These are phyloP conservation scores for Colistium nudipinnis DNA, from an alignment of 2,113 vertebrate genomes.

Conservation along the genomic window DNA sequence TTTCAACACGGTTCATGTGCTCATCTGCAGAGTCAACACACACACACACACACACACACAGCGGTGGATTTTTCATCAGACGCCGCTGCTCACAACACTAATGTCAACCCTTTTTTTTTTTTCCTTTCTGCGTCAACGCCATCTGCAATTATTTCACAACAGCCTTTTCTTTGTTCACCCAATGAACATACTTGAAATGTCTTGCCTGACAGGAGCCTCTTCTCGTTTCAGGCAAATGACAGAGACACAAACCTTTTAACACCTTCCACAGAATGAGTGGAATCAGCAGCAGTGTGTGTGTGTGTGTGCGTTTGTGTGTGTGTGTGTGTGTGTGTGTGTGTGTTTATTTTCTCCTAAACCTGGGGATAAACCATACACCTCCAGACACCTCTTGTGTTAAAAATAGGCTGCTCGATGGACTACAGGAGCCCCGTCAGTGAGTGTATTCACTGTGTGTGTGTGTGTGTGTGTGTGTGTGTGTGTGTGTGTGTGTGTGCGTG, in stretches of 20 bases:
- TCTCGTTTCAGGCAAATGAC: too few species aligned
- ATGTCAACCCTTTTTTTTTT: too few species aligned
- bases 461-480: background rate
- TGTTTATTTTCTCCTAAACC: conserved; percentile 24
- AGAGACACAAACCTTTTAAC: background rate
- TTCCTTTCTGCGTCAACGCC: too few species aligned
- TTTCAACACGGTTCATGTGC: too few species aligned
- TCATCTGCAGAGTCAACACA: too few species aligned
- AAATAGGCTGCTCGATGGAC: conserved; percentile 12
- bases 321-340: conserved; percentile 10
- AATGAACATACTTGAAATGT: too few species aligned
- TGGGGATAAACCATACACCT: conserved; percentile 6
- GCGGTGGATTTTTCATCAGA: too few species aligned
- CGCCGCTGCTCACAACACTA: too few species aligned
- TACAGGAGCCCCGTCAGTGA: conserved; percentile 2
- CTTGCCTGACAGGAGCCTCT: too few species aligned
- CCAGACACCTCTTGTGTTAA: conserved; percentile 20
- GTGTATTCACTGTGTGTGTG: background rate
- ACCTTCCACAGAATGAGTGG: background rate
- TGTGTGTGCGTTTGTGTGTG: conserved; percentile 6
- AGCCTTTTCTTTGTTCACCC: too few species aligned
- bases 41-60: too few species aligned
- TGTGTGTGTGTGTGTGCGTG: conserved; percentile 4
- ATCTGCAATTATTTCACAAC: too few species aligned
- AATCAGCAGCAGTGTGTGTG: background rate